phyloP scores from a whole-genome alignment of 2,113 vertebrate genomes.

The Thymallus thymallus region DNA sequence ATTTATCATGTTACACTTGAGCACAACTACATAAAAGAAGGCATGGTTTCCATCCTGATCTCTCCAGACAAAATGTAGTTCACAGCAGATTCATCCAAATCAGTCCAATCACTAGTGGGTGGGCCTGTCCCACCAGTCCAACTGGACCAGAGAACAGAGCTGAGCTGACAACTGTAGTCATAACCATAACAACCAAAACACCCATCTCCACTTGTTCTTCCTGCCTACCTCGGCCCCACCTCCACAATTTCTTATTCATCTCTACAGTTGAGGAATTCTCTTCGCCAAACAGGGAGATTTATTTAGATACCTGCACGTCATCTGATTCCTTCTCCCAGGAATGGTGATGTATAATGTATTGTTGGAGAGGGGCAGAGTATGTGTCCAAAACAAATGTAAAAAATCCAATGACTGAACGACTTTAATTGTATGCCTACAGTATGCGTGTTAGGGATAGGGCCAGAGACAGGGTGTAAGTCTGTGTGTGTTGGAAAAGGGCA shows the following conservation, averaged over 20 bases:
- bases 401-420: no score
- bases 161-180: constrained; percentile 5
- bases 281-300: constrained; percentile 1
- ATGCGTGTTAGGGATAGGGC: background rate
- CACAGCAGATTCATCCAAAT: background rate
- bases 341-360: background rate
- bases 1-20: constrained; percentile 17
- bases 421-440: no score
- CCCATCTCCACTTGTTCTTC: constrained; percentile 42
- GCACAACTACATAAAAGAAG: background rate
- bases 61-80: background rate
- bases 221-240: constrained; percentile 38
- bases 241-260: constrained; percentile 17
- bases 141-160: background rate
- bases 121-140: constrained; percentile 4
- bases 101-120: background rate
- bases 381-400: no score
- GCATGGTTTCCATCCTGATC: background rate
- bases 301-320: background rate
- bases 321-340: background rate
- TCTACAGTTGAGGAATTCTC: background rate
- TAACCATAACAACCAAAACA: constrained; percentile 12
- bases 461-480: no score
- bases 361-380: no score
- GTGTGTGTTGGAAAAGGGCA: no score